These are phyloP conservation scores for Arbacia lixula DNA, from an alignment of 53 echinoderm and acorn worm species.

Conservation along the genomic window DNA sequence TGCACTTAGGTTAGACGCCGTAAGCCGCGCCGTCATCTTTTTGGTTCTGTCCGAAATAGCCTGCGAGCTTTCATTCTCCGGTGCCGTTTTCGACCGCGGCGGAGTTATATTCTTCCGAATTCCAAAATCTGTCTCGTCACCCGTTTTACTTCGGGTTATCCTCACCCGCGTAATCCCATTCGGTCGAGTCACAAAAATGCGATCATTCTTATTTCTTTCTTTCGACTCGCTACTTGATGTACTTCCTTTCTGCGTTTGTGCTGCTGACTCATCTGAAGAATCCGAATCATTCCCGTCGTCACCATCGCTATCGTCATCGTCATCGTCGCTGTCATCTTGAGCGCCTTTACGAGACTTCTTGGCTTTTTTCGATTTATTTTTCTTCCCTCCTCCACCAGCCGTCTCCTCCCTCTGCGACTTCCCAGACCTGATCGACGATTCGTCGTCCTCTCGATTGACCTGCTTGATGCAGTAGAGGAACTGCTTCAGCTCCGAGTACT, in stretches of 20 bases:
- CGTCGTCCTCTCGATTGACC: constrained; percentile 50
- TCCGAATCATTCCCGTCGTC: constrained; percentile 7
- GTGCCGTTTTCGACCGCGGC: background rate
- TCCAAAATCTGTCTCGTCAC: background rate
- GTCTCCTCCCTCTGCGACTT: background rate
- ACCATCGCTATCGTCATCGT: constrained; percentile 11
- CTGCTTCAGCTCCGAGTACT: constrained; percentile 68
- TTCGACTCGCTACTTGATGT: background rate
- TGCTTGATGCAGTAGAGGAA: constrained; percentile 62
- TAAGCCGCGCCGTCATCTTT: background rate
- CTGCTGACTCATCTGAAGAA: background rate
- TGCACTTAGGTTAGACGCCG: constrained; percentile 13
- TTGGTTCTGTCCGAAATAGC: background rate
- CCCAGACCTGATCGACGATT: constrained; percentile 1
- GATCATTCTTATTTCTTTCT: background rate
- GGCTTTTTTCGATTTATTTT: background rate
- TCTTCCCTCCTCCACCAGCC: background rate
- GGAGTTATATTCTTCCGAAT: background rate
- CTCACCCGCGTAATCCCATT: constrained; percentile 1
- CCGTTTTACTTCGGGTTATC: background rate
- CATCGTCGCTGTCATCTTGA: background rate
- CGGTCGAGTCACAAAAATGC: constrained; percentile 29
- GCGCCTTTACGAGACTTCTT: too few species aligned
- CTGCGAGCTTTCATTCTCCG: background rate
- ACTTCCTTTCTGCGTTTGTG: background rate